Conservation (phyloP, 1,140 invertebrate species). For the Drosophila fuyamai region DNA sequence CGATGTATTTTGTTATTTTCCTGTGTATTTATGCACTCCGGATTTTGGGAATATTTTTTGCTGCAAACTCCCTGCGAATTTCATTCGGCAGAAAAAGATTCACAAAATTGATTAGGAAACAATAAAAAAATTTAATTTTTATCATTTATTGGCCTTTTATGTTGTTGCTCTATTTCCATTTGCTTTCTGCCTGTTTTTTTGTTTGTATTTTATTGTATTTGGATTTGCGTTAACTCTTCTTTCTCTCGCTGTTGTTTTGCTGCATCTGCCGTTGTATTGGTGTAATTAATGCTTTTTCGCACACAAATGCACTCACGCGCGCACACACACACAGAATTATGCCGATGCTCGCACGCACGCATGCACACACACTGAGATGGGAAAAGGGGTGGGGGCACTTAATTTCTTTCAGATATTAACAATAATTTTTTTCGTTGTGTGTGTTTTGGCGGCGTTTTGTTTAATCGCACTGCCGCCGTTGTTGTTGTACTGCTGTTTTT, state of each 20-base stretch:
- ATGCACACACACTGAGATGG: conserved; percentile 22
- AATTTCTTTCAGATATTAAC: conserved; percentile 30
- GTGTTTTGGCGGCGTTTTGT: conserved; percentile 77
- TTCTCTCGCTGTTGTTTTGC: conserved; percentile 24
- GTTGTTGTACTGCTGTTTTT: conserved; percentile 31
- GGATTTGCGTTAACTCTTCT: conserved; percentile 45
- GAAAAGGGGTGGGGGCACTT: conserved; percentile 42
- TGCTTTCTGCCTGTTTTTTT: conserved; percentile 58
- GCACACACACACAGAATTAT: conserved; percentile 31
- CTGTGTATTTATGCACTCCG: conserved; percentile 9
- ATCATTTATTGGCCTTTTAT: conserved; percentile 50
- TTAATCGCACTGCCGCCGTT: conserved; percentile 44
- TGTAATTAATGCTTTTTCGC: conserved; percentile 79
- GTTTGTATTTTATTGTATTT: conserved; percentile 70
- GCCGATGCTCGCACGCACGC: conserved; percentile 19
- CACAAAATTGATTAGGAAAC: conserved; percentile 68
- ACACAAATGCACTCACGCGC: conserved; percentile 61
- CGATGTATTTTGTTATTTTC: conserved; percentile 18
- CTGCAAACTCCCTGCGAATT: conserved; percentile 56
- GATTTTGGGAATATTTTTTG: conserved; percentile 15
- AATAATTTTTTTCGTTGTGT: conserved; percentile 49
- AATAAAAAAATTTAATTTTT: conserved; percentile 75
- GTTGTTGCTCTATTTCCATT: conserved; percentile 52
- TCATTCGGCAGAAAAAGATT: conserved; percentile 62
- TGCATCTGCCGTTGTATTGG: conserved; percentile 43